A percentile compares a stretch with the other conserved stretches of the same genome.
Conservation (phyloP, 2,888 invertebrate species). For the Sinelater perroti region DNA sequence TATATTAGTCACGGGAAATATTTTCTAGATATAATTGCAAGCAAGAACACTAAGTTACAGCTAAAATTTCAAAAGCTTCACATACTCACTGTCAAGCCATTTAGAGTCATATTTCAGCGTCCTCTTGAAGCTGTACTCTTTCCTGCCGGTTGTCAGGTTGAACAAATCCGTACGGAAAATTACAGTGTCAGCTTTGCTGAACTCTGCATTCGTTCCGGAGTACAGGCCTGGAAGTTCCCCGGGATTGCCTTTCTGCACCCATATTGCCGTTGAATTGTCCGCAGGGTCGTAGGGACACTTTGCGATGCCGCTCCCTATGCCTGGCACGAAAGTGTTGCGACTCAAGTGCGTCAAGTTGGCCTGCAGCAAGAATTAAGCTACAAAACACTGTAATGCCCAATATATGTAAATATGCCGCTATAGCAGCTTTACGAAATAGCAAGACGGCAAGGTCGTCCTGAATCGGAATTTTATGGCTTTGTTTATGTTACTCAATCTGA, state of each 20-base stretch:
- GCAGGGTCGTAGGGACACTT: conserved; percentile 97
- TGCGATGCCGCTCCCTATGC: conserved; percentile 92
- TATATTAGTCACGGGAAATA: too few species aligned
- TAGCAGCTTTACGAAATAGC: too few species aligned
- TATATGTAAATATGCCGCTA: too few species aligned
- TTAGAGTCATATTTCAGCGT: conserved; percentile 97
- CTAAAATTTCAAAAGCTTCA: neutral
- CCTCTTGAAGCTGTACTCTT: conserved; percentile 89
- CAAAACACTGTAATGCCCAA: too few species aligned
- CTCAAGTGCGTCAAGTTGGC: conserved; percentile 88
- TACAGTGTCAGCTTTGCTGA: conserved; percentile 96
- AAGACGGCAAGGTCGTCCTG: too few species aligned
- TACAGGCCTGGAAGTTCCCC: conserved; percentile 92
- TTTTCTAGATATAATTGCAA: too few species aligned
- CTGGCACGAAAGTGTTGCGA: conserved; percentile 88
- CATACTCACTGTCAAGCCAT: conserved; percentile 95
- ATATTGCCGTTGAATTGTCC: conserved; percentile 97
- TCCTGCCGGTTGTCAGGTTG: conserved; percentile 85
- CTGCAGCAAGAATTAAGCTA: conserved; percentile 72
- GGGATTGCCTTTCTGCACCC: conserved; percentile 95
- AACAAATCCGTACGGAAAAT: conserved; percentile 96
- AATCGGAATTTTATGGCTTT: too few species aligned
- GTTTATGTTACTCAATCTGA: conserved; percentile 8
- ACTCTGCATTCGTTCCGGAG: conserved; percentile 97
- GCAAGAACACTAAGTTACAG: too few species aligned